Evolutionary conservation across 2,888 invertebrate species (phyloP).

Genomic region (Monopis laevigella): DNA sequence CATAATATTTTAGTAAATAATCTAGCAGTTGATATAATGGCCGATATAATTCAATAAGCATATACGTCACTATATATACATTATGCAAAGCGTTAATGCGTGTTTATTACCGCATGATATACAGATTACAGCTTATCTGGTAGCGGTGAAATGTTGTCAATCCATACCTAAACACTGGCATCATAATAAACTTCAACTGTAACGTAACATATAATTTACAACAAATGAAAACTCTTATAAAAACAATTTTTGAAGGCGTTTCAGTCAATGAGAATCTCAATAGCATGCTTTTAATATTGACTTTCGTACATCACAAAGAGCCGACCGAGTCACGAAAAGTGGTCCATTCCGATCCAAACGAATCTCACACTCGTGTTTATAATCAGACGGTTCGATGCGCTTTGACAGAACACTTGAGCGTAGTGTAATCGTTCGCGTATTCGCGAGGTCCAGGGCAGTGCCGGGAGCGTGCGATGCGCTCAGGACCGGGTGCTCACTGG

Average conservation of each 20-base stretch:
- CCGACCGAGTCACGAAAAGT: conserved; percentile 16
- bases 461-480: conserved; percentile 25
- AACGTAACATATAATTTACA: conserved; percentile 11
- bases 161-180: no score
- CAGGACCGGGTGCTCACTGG: conserved; percentile 28
- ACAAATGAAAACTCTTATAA: conserved; percentile 2
- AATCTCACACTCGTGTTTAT: conserved; percentile 17
- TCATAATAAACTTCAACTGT: no score
- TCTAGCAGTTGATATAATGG: not conserved
- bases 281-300: conserved; percentile 30
- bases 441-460: conserved; percentile 15
- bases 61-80: conserved; percentile 12
- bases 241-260: conserved; percentile 10
- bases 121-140: conserved; percentile 57
- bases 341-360: conserved; percentile 22
- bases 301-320: conserved; percentile 1
- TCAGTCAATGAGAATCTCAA: conserved; percentile 34
- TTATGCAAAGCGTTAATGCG: conserved; percentile 37
- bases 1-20: no score
- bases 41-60: conserved; percentile 11
- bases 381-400: no score
- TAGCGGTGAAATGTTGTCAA: conserved; percentile 17
- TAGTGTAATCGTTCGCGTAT: not conserved
- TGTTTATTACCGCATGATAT: conserved; percentile 53
- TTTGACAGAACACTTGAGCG: conserved; percentile 40